Evolutionary conservation across 2,113 vertebrate species (phyloP).

Genomic region (Siniperca knerii): DNA sequence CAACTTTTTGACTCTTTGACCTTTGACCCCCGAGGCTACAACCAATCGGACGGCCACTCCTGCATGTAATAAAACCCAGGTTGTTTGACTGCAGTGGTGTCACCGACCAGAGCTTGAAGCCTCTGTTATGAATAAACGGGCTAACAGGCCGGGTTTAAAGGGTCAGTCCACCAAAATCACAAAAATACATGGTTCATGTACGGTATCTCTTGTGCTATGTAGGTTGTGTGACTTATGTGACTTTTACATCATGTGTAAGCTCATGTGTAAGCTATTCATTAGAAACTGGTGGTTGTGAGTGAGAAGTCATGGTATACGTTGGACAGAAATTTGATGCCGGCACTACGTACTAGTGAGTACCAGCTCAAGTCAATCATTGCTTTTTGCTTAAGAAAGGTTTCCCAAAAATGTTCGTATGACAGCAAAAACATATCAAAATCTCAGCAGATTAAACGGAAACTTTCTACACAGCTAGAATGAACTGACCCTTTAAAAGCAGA

Average conservation of each 20-base stretch:
- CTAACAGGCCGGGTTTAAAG: background rate
- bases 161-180: background rate
- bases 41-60: background rate
- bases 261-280: no score
- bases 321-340: no score
- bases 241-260: no score
- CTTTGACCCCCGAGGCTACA: slow-evolving; percentile 45
- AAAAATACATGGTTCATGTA: background rate
- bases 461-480: background rate
- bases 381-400: background rate
- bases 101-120: background rate
- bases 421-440: background rate
- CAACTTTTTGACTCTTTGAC: slow-evolving; percentile 42
- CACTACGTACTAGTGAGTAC: no score
- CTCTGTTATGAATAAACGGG: background rate
- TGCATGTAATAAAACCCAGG: slow-evolving; percentile 36
- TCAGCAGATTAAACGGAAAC: background rate
- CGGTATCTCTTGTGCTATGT: no score
- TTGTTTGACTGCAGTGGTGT: background rate
- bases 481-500: background rate
- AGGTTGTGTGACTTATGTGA: no score
- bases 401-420: background rate
- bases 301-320: no score
- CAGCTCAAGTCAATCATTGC: no score
- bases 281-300: no score